Conservation (phyloP, 2,797 vertebrate genomes). For the Molossus molossus region DNA sequence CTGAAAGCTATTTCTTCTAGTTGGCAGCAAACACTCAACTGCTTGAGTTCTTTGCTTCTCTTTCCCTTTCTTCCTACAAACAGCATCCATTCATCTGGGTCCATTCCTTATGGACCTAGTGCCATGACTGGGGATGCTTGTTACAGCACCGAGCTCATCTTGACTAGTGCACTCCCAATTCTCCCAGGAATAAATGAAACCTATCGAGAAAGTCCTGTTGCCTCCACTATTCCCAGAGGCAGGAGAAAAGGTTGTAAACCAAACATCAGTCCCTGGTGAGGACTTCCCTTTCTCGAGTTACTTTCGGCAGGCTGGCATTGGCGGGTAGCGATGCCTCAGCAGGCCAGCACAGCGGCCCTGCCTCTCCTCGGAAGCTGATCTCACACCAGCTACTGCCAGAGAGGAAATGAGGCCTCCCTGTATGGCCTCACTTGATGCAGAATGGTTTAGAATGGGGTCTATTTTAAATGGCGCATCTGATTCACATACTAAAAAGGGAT, state of each 20-base stretch:
- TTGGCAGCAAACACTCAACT: not conserved
- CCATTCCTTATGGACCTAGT: not conserved
- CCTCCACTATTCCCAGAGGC: not conserved
- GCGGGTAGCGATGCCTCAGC: rapidly evolving
- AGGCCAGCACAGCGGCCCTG: not conserved
- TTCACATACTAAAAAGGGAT: slow-evolving; percentile 45
- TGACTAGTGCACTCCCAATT: not conserved
- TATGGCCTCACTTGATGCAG: not conserved
- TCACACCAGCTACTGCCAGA: slow-evolving; percentile 33
- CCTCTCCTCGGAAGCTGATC: not conserved
- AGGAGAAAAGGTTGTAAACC: not conserved
- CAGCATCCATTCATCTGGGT: not conserved
- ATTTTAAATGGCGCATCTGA: slow-evolving; percentile 69
- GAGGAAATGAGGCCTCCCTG: slow-evolving; percentile 48
- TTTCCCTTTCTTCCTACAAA: not conserved
- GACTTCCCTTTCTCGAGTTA: not conserved
- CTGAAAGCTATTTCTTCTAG: not conserved
- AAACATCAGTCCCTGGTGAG: not conserved
- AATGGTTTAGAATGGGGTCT: slow-evolving; percentile 7
- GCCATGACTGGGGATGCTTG: not conserved
- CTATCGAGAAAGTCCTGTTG: not conserved
- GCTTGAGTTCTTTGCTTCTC: not conserved
- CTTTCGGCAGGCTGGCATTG: not conserved
- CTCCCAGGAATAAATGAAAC: slow-evolving; percentile 38
- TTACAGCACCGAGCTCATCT: not conserved